phyloP scores from a whole-genome alignment of 2,797 vertebrate genomes.

The Discoglossus pictus region DNA sequence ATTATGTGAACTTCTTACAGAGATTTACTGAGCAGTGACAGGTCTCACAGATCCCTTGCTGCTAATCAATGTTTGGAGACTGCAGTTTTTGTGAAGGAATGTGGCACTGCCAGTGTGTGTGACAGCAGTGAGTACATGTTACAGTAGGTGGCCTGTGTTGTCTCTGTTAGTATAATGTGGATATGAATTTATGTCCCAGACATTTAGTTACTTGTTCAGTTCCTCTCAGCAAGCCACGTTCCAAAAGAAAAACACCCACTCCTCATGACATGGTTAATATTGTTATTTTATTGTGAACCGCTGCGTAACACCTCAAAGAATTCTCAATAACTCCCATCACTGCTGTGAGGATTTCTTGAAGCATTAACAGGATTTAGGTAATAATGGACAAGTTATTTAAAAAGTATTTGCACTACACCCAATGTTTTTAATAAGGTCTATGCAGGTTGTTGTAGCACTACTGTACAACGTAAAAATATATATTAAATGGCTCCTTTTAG shows the following conservation, averaged over 20 bases:
- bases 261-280: conserved; percentile 5
- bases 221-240: neutral
- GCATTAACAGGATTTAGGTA: too few relatives aligned
- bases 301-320: too few relatives aligned
- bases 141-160: conserved; percentile 26
- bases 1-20: conserved; percentile 7
- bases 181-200: conserved; percentile 14
- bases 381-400: too few relatives aligned
- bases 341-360: too few relatives aligned
- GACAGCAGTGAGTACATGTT: neutral
- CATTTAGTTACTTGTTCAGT: neutral
- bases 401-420: too few relatives aligned
- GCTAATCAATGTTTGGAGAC: conserved; percentile 13
- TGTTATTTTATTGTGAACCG: too few relatives aligned
- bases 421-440: too few relatives aligned
- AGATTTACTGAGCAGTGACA: conserved; percentile 8
- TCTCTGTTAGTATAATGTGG: conserved; percentile 6
- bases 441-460: too few relatives aligned
- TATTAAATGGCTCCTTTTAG: too few relatives aligned
- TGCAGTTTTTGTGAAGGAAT: conserved; percentile 14
- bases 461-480: too few relatives aligned
- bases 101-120: neutral
- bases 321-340: too few relatives aligned
- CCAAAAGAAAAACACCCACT: neutral
- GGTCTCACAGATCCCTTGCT: neutral